These are phyloP conservation scores for Hyles euphorbiae DNA, from an alignment of 1,140 invertebrate genomes.

Conservation along the genomic window DNA sequence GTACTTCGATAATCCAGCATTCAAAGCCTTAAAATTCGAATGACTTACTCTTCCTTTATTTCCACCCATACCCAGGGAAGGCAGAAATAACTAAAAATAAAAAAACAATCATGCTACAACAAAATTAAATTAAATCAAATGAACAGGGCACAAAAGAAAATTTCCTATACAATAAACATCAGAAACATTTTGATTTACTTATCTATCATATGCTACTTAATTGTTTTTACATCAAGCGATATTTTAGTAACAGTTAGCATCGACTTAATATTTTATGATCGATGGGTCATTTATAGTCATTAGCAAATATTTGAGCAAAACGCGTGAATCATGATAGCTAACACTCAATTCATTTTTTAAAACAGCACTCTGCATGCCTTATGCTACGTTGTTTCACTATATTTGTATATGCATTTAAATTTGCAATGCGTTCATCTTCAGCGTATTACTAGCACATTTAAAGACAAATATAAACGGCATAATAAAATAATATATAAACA, in stretches of 20 bases:
- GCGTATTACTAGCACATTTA: conserved; percentile 14
- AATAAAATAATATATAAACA: too few relatives aligned
- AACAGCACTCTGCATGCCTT: conserved; percentile 41
- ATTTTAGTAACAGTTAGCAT: too few relatives aligned
- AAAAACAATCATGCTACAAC: conserved; percentile 41
- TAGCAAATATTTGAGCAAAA: not conserved
- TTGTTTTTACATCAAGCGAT: not conserved
- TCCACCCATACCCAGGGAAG: conserved; percentile 55
- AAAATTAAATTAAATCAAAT: conserved; percentile 22
- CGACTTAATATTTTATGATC: too few relatives aligned
- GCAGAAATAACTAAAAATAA: conserved; percentile 70
- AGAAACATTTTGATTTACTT: not conserved
- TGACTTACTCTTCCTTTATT: conserved; percentile 63
- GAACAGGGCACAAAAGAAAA: conserved; percentile 7
- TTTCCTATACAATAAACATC: not conserved
- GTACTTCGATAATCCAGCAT: conserved; percentile 43
- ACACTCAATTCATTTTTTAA: conserved; percentile 6
- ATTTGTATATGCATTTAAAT: not conserved
- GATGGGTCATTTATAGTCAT: not conserved
- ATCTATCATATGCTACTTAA: not conserved
- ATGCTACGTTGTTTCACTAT: conserved; percentile 26
- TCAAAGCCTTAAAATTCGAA: conserved; percentile 55
- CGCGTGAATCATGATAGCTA: not conserved
- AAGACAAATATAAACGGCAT: too few relatives aligned
- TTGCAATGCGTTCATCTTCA: not conserved